Evolutionary conservation across 2,113 vertebrate genomes (phyloP).

Genomic region (Pelodiscus sinensis): DNA sequence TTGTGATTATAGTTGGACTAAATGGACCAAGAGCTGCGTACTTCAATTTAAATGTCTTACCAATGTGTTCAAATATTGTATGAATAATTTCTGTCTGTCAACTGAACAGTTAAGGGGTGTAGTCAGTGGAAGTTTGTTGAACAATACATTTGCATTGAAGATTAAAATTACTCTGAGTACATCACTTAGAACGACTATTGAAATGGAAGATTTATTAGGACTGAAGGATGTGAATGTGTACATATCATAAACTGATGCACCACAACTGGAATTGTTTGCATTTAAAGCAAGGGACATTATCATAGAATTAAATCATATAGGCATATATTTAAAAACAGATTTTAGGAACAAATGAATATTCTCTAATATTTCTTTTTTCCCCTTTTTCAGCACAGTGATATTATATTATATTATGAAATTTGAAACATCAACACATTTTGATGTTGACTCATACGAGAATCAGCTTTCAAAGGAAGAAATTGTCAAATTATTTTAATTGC

Average conservation of each 20-base stretch:
- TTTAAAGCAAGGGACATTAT: conserved; percentile 76
- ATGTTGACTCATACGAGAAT: not conserved
- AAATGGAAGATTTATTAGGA: conserved; percentile 59
- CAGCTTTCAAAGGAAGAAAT: not conserved
- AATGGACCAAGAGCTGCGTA: not conserved
- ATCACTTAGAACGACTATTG: conserved; percentile 54
- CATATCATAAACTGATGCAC: conserved; percentile 65
- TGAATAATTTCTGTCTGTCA: not conserved
- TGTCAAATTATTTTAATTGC: not conserved
- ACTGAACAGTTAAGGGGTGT: not conserved
- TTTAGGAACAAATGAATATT: conserved; percentile 37
- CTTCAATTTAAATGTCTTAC: not conserved
- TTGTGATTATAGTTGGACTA: not conserved
- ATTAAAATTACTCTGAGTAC: conserved; percentile 57
- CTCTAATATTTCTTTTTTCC: conserved; percentile 32
- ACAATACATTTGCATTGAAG: conserved; percentile 31
- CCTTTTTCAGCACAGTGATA: not conserved
- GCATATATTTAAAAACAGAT: conserved; percentile 65
- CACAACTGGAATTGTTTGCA: conserved; percentile 52
- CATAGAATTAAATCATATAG: conserved; percentile 63
- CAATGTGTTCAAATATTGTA: not conserved
- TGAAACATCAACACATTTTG: not conserved
- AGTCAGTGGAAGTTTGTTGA: conserved; percentile 22
- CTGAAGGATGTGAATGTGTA: conserved; percentile 63
- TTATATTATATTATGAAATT: not conserved